phyloP scores from a whole-genome alignment of 2,113 vertebrate species.

The Nesoenas mayeri region DNA sequence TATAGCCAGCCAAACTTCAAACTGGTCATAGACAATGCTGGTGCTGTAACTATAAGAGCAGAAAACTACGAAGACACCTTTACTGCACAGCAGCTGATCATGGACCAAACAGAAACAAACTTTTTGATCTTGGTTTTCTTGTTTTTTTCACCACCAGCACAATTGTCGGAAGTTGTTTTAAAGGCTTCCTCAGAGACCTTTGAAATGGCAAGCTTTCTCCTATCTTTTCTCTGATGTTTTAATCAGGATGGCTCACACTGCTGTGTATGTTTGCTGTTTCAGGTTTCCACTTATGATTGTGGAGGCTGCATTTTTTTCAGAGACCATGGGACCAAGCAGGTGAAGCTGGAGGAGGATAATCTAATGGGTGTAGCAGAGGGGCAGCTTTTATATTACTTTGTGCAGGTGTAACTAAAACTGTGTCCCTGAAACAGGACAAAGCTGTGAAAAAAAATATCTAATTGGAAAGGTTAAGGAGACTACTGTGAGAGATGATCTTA shows the following conservation, averaged over 20 bases:
- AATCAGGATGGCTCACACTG: not conserved
- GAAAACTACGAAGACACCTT: not conserved
- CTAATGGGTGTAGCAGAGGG: not conserved
- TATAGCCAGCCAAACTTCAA: not conserved
- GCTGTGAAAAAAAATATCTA: not conserved
- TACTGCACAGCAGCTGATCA: not conserved
- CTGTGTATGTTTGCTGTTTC: not conserved
- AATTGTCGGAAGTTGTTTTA: not conserved
- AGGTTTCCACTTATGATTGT: not conserved
- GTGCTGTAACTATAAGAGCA: not conserved
- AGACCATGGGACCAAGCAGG: not conserved
- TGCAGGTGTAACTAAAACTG: not conserved
- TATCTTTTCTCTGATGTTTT: not conserved
- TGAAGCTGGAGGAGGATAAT: not conserved
- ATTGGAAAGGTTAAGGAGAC: not conserved
- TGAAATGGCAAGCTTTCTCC: not conserved
- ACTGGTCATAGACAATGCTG: not conserved
- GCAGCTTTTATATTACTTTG: not conserved
- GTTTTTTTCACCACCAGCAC: not conserved
- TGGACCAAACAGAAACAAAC: not conserved
- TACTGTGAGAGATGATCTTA: not conserved
- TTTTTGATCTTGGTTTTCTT: not conserved
- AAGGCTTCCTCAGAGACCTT: not conserved
- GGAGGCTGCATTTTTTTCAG: not conserved
- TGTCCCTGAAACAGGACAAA: not conserved